These are phyloP conservation scores for Corvus hawaiiensis DNA, from an alignment of 2,113 vertebrate genomes.

Conservation along the genomic window DNA sequence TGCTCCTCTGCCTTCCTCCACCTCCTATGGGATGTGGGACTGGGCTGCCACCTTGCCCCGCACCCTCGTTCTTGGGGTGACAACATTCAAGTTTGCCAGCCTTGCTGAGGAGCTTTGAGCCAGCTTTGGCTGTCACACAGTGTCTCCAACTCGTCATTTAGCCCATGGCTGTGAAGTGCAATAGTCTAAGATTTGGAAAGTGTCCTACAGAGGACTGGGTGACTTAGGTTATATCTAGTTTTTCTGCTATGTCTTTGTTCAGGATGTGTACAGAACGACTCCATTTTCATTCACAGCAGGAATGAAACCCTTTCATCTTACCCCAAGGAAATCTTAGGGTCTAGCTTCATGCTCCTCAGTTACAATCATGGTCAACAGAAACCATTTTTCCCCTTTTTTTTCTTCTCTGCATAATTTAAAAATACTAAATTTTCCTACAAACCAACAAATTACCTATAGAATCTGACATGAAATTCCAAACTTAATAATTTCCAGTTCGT, in stretches of 20 bases:
- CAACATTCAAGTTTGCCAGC: not conserved
- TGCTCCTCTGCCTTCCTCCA: not conserved
- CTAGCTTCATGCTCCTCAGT: not conserved
- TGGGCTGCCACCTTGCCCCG: not conserved
- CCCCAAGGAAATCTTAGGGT: not conserved
- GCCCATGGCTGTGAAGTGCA: not conserved
- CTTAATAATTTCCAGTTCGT: not conserved
- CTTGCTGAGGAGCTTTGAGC: not conserved
- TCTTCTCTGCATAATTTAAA: not conserved
- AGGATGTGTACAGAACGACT: not conserved
- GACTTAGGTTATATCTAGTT: not conserved
- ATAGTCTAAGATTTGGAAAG: not conserved
- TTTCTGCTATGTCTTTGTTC: not conserved
- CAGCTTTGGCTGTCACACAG: not conserved
- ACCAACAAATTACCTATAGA: not conserved
- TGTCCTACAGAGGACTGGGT: not conserved
- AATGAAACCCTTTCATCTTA: not conserved
- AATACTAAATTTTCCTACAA: not conserved
- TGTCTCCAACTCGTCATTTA: not conserved
- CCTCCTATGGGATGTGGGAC: not conserved
- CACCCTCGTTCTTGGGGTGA: not conserved
- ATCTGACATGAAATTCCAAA: not conserved
- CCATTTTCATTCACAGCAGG: not conserved
- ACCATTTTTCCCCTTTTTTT: fast-evolving
- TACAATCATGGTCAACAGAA: not conserved